Evolutionary conservation across 2,888 invertebrate species (phyloP), one percentile per base, ranked within the genome.

Genomic region (Muschampia plurimacula): DNA sequence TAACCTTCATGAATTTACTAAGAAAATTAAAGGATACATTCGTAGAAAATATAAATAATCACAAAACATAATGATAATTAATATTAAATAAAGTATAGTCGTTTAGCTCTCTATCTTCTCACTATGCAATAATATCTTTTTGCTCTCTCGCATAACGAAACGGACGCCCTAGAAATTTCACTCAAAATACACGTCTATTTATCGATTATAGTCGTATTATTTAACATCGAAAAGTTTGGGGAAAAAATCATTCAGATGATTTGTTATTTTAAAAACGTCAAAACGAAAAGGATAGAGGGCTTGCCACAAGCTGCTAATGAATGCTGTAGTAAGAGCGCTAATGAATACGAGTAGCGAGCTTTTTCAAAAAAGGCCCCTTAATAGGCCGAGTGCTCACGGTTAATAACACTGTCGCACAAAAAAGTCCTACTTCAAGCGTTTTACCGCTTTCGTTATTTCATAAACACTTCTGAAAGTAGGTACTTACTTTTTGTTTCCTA

Each of bases 331-430:
- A 80, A 83, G 83, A 75, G 75, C 74, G 82, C 88, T 91, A 91
- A 92, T 91, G 89, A 92, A 90, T 88, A 86, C 73, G 72, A 73
- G 75, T 85, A 83, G 83, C 82, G 83, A 81, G 82, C 82, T 81
- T 86, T 86, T 86, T 86, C 80, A 79, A 82, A 85, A 88, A 87
- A 84, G 84, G 83, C 83, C 82, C 83, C 83, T 83, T 85, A 86
- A 85, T 84, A 83, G 82, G 81, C 80, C 77, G 80, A 86, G 84
- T 84, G 82, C 80, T 59, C 67, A 57, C 46, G 77, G 78, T 82
- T 85, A 82, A 80, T 81, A 83, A 83, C 79, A 81, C 80, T 81
- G 78, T 78, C 76, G 78, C 76, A 74, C 68, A 65, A 75, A 59
- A 74, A 72, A 72, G 74, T 74, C 74, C 66, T 72, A 44, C 57